phyloP scores from a whole-genome alignment of 2,888 invertebrate genomes.

The Syrphus vitripennis region DNA sequence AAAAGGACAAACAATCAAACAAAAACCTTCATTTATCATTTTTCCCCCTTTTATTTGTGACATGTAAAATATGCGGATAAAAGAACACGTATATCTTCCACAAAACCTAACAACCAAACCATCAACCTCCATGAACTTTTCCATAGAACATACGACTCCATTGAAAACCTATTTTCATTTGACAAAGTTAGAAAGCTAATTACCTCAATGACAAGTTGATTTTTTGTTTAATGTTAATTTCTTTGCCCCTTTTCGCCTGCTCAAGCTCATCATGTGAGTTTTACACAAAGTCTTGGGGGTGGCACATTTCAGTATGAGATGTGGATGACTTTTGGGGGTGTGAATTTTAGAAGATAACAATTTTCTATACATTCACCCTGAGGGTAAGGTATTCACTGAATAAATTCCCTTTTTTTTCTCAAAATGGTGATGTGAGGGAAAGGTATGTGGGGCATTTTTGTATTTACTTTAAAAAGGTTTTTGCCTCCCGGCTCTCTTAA shows the following conservation, averaged over 20 bases:
- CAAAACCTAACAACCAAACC: background rate
- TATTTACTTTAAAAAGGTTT: background rate
- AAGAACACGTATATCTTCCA: background rate
- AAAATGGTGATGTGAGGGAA: background rate
- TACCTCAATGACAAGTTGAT: slow-evolving; percentile 61
- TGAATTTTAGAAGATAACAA: slow-evolving; percentile 16
- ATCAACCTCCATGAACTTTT: background rate
- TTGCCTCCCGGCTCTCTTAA: background rate
- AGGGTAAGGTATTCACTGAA: slow-evolving; percentile 1
- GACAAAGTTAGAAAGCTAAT: slow-evolving; percentile 55
- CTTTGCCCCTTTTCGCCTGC: background rate
- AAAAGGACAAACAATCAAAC: background rate
- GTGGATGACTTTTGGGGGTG: background rate
- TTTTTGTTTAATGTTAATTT: slow-evolving; percentile 37
- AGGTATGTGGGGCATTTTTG: background rate
- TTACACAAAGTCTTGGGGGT: slow-evolving; percentile 18
- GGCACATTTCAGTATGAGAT: background rate
- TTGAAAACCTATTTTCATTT: slow-evolving; percentile 27
- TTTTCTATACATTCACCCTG: slow-evolving; percentile 37
- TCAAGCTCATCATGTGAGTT: background rate
- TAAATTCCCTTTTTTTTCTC: slow-evolving; percentile 3
- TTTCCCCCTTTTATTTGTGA: background rate
- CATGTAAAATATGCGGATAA: background rate
- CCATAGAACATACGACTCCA: background rate
- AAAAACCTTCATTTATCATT: slow-evolving; percentile 19